Evolutionary conservation across 2,888 invertebrate species (phyloP).

Genomic region (Ectemnius cavifrons): DNA sequence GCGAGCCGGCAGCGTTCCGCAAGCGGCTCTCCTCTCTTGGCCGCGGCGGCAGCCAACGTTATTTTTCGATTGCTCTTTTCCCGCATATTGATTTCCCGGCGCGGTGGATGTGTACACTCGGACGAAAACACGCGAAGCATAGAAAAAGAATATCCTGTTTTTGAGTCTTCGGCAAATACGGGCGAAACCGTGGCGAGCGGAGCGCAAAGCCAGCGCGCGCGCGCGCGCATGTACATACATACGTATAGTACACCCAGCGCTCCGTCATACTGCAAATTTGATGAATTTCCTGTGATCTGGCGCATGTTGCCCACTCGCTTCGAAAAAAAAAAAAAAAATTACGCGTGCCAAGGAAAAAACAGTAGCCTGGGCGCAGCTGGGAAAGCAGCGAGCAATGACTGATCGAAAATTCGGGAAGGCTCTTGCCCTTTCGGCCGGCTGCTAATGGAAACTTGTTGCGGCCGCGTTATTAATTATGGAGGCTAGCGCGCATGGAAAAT

Average conservation of each 20-base stretch:
- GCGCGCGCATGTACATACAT: not conserved
- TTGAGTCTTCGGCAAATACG: slow-evolving; percentile 48
- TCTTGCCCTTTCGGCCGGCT: not conserved
- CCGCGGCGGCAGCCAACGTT: not conserved
- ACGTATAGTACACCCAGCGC: slow-evolving; percentile 27
- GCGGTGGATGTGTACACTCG: slow-evolving; percentile 35
- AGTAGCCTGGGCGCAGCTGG: not conserved
- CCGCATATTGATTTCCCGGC: slow-evolving; percentile 47
- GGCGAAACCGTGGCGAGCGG: not conserved
- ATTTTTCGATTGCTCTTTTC: slow-evolving; percentile 56
- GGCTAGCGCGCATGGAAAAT: slow-evolving; percentile 10
- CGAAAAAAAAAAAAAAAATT: too few relatives aligned
- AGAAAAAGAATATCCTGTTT: slow-evolving; percentile 49
- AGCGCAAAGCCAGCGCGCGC: slow-evolving; percentile 16
- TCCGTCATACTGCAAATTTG: slow-evolving; percentile 33
- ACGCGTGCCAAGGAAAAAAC: not conserved
- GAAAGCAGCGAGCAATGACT: slow-evolving; percentile 23
- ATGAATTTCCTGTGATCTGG: slow-evolving; percentile 41
- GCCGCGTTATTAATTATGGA: slow-evolving; percentile 36
- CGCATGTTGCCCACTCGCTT: not conserved
- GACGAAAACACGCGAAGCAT: slow-evolving; percentile 42
- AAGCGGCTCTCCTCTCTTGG: too few relatives aligned
- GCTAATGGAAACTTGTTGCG: slow-evolving; percentile 33
- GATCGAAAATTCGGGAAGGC: not conserved
- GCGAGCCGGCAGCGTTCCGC: too few relatives aligned